A percentile compares a stretch with the other conserved stretches of the same genome.
Conservation (phyloP, 2,797 vertebrate genomes). For the Agapornis canus region DNA sequence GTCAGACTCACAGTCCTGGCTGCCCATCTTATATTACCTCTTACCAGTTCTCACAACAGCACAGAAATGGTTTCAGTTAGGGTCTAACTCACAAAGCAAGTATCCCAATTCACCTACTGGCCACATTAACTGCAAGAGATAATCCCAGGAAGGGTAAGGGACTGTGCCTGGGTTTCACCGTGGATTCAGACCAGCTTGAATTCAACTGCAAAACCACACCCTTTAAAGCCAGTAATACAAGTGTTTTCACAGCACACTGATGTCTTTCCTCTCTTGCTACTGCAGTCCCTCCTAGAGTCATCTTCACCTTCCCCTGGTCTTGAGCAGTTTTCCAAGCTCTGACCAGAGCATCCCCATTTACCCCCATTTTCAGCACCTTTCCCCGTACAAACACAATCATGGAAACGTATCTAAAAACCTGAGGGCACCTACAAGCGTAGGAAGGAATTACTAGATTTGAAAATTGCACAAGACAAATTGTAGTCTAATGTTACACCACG, state of each 20-base stretch:
- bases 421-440: background rate
- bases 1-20: background rate
- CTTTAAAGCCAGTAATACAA: background rate
- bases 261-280: background rate
- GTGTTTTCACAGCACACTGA: background rate
- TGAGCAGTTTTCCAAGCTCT: background rate
- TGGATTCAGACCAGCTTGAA: background rate
- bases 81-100: background rate
- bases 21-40: background rate
- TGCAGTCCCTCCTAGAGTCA: fast-evolving
- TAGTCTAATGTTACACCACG: fast-evolving
- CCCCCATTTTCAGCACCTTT: background rate
- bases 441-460: background rate
- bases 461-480: background rate
- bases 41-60: background rate
- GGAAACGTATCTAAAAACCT: background rate
- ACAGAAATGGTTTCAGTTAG: background rate
- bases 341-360: background rate
- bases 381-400: background rate
- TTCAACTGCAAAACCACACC: background rate
- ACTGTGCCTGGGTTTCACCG: fast-evolving
- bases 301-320: background rate
- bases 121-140: background rate
- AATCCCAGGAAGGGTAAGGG: background rate
- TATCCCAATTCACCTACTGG: background rate